Conservation (phyloP, 2,797 vertebrate genomes). For the Coendou prehensilis region DNA sequence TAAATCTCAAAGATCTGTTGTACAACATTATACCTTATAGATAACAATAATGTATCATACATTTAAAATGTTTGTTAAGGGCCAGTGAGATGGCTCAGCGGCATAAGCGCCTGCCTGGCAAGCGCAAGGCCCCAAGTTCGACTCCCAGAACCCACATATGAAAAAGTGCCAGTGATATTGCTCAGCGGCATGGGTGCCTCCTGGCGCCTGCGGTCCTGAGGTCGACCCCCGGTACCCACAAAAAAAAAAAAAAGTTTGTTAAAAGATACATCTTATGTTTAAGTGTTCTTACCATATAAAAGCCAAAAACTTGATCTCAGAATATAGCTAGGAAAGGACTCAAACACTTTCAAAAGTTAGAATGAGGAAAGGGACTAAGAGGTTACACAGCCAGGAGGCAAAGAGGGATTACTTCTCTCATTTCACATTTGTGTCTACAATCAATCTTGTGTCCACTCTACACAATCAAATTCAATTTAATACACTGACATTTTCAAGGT, state of each 20-base stretch:
- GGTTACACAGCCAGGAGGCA: not conserved
- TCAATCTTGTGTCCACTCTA: not conserved
- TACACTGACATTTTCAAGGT: not conserved
- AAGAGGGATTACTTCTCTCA: not conserved
- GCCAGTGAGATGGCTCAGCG: too few relatives aligned
- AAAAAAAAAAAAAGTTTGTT: not conserved
- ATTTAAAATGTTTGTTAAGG: not conserved
- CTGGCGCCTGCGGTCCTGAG: too few relatives aligned
- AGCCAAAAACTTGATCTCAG: not conserved
- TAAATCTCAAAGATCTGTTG: not conserved
- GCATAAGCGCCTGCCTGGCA: too few relatives aligned
- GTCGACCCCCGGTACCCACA: too few relatives aligned
- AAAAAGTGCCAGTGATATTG: too few relatives aligned
- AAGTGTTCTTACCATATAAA: not conserved
- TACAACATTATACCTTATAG: not conserved
- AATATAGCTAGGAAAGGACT: not conserved
- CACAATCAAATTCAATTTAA: conserved; percentile 39
- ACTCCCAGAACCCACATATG: too few relatives aligned
- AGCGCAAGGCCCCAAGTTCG: too few relatives aligned
- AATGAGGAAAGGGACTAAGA: not conserved
- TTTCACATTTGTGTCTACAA: not conserved
- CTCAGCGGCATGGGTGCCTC: too few relatives aligned
- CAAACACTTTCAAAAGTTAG: not conserved
- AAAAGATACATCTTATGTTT: not conserved
- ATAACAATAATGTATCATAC: not conserved